Evolutionary conservation across 2,113 vertebrate genomes (phyloP).

Genomic region (Grammomys dolichurus): DNA sequence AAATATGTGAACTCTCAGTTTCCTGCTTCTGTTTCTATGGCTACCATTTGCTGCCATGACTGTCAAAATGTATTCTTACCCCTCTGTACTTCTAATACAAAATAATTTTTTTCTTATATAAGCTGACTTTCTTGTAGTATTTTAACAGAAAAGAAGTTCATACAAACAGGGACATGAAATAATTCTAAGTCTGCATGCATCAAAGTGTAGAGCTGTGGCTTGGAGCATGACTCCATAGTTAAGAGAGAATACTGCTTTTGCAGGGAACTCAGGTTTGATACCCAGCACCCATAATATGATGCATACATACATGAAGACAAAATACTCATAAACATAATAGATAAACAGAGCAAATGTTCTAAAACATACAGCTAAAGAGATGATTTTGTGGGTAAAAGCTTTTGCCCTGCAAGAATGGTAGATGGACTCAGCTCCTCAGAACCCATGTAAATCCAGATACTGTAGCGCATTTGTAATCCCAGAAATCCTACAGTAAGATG

Average conservation of each 20-base stretch:
- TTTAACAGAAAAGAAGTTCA: neutral
- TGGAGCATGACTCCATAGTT: neutral
- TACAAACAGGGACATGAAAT: neutral
- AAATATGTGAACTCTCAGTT: neutral
- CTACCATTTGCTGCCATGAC: neutral
- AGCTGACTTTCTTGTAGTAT: neutral
- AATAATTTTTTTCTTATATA: neutral
- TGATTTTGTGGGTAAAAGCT: neutral
- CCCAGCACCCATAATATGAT: neutral
- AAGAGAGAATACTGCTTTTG: neutral
- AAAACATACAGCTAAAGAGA: neutral
- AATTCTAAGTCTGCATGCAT: neutral
- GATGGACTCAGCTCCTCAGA: neutral
- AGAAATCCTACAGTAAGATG: no score
- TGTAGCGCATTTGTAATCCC: neutral
- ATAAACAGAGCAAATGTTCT: neutral
- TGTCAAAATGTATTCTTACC: neutral
- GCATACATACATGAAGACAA: neutral
- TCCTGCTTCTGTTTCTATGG: neutral
- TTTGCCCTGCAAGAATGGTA: neutral
- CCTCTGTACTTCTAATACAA: neutral
- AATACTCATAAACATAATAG: neutral
- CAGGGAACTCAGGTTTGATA: neutral
- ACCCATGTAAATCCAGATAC: neutral
- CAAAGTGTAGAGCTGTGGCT: no score